Base-by-base conservation (phyloP, 1,140 invertebrate species). In the Camponotus pennsylvanicus region DNA sequence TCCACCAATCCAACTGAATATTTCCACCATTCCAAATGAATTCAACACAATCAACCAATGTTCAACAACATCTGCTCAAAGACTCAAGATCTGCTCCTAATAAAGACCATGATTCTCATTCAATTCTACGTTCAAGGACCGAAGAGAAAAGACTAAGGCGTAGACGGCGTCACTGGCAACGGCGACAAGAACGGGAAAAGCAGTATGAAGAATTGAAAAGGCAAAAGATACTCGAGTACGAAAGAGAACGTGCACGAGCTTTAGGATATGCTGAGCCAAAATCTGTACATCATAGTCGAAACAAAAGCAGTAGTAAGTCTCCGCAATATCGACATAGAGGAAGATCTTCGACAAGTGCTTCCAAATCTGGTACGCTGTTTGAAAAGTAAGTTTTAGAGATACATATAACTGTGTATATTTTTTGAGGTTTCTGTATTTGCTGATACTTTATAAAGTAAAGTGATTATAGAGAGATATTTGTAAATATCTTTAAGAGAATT, bases 301-400 rank as follows among this genome's bases (percentile, higher is more conserved):
- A 77, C 34, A 90, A 55, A 27, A 92, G 78, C 40, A 27, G 5
- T 32, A 89, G 89, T 40, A 78, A 67, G 8, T 91, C 92, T 71
- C 78, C n/a, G 6, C 32, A 34, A 4, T 34, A 9, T 55, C 76
- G 11, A 8, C 75, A 63, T 42, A 84, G 76, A 86, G 82, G 32
- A 55, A 70, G 49, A 32, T 64, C 70, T 21, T 4, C 21, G n/a
- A 59, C 59, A 71, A 76, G 6, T 34, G 5, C 34, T 13, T 71
- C 69, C 11, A 91, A 82, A 67, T 61, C 73, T 77, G 21, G 80
- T 4, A 59, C 88, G n/a, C 83, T 93, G 67, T 89, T 87, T 55
- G 64, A 91, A 78, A 92, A 89, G 92, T 93, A 71, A 85, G 86
- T 87, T n/a, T 37, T n/a, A n/a, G n/a, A n/a, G n/a, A n/a, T n/a